Conservation (phyloP, 2,113 vertebrate genomes). For the Triplophysa tibetana region DNA sequence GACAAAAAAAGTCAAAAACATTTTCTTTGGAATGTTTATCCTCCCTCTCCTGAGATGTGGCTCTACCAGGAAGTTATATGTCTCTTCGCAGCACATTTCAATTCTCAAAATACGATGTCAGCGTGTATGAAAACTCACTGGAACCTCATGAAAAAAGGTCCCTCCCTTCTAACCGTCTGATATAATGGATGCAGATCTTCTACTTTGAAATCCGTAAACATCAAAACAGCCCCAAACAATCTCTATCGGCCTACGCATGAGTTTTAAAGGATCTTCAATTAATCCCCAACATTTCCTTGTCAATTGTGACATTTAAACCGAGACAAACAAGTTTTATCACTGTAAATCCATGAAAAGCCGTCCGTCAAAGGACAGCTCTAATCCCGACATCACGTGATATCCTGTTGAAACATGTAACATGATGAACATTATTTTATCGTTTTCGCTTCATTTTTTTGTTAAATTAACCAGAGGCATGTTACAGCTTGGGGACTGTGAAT, state of each 20-base stretch:
- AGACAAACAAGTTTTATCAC: constrained; percentile 14
- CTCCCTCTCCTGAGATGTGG: background rate
- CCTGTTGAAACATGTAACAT: constrained; percentile 13
- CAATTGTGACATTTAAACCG: background rate
- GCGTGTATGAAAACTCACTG: background rate
- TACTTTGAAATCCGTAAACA: constrained; percentile 7
- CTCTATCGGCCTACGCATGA: background rate
- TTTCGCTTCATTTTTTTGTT: background rate
- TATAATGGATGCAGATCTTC: background rate
- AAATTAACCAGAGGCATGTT: background rate
- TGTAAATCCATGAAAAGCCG: background rate
- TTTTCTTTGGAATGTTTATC: background rate
- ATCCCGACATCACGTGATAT: constrained; percentile 1
- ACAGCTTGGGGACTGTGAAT: background rate
- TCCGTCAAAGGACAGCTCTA: background rate
- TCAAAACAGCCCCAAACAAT: constrained; percentile 20
- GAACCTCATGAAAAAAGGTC: background rate
- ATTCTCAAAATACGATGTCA: constrained; percentile 37
- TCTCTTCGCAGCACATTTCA: constrained; percentile 39
- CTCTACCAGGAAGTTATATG: constrained; percentile 23
- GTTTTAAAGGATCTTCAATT: constrained; percentile 9
- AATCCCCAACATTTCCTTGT: constrained; percentile 29
- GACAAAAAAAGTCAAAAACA: too few species aligned
- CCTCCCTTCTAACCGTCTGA: background rate
- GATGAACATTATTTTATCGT: background rate